phyloP scores from a whole-genome alignment of 2,113 vertebrate genomes.

The Henicopernis longicauda region DNA sequence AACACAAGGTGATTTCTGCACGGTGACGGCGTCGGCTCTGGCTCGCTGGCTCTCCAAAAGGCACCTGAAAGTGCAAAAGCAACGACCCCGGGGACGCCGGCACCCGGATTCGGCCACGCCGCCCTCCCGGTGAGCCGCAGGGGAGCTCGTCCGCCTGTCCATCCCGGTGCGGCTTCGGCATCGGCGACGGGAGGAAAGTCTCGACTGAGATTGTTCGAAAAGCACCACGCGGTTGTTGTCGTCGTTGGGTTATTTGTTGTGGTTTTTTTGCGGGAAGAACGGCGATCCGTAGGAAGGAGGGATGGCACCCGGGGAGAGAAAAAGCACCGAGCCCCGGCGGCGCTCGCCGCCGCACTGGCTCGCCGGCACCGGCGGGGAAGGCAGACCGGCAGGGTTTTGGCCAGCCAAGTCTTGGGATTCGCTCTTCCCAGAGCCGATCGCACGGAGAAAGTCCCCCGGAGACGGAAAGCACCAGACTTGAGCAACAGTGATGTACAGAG shows the following conservation, averaged over 20 bases:
- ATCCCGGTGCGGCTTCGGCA: not conserved
- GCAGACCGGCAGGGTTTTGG: not conserved
- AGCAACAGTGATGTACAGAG: conserved; percentile 50
- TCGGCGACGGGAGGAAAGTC: not conserved
- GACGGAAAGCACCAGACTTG: conserved; percentile 71
- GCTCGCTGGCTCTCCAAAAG: conserved; percentile 67
- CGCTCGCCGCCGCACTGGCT: not conserved
- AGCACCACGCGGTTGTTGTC: conserved; percentile 42
- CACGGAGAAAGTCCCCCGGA: conserved; percentile 42
- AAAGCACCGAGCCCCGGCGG: not conserved
- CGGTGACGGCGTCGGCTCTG: conserved; percentile 34
- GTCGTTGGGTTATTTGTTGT: not conserved
- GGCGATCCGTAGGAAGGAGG: conserved; percentile 15
- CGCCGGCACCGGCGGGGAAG: not conserved
- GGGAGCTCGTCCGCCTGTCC: not conserved
- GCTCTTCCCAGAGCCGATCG: conserved; percentile 51
- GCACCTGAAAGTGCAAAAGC: conserved; percentile 73
- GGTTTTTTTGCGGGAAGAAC: conserved; percentile 20
- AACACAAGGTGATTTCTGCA: conserved; percentile 44
- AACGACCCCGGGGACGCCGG: not conserved
- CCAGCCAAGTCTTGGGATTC: conserved; percentile 33
- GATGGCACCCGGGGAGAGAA: conserved; percentile 45
- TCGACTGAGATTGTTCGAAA: conserved; percentile 1
- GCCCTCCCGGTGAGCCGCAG: not conserved
- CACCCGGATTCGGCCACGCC: not conserved